Conservation (phyloP, 2,113 vertebrate species). For the Triplophysa siluroides region DNA sequence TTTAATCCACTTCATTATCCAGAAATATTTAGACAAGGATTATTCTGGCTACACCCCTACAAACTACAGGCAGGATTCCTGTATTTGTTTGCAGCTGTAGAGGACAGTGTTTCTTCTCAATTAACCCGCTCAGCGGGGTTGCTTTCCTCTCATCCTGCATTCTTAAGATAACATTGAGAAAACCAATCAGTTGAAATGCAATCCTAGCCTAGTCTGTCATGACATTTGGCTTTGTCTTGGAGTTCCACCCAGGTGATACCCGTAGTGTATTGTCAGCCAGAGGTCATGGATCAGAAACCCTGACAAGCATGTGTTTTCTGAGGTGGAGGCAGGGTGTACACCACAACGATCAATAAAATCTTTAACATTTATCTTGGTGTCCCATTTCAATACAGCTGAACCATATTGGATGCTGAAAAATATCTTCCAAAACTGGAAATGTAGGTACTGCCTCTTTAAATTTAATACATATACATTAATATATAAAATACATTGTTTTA, state of each 20-base stretch:
- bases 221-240: slow-evolving; percentile 33
- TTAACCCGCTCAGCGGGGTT: slow-evolving; percentile 32
- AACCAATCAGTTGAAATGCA: slow-evolving; percentile 47
- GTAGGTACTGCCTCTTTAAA: not conserved
- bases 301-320: slow-evolving; percentile 8
- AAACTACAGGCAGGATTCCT: not conserved
- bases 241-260: slow-evolving; percentile 7
- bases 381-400: slow-evolving; percentile 33
- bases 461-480: not conserved
- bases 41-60: not conserved
- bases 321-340: slow-evolving; percentile 10
- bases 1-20: slow-evolving; percentile 4
- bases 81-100: slow-evolving; percentile 35
- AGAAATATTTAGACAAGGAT: not conserved
- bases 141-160: slow-evolving; percentile 34
- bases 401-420: slow-evolving; percentile 28
- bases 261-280: slow-evolving; percentile 25
- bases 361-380: slow-evolving; percentile 29
- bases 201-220: not conserved
- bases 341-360: slow-evolving; percentile 44
- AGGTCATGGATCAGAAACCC: slow-evolving; percentile 23
- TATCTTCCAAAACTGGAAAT: not conserved
- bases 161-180: slow-evolving; percentile 52
- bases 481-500: slow-evolving; percentile 1
- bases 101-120: slow-evolving; percentile 37